A percentile compares a stretch with the other conserved stretches of the same genome.
Conservation (phyloP, 2,113 vertebrate genomes). For the Sturnus vulgaris region DNA sequence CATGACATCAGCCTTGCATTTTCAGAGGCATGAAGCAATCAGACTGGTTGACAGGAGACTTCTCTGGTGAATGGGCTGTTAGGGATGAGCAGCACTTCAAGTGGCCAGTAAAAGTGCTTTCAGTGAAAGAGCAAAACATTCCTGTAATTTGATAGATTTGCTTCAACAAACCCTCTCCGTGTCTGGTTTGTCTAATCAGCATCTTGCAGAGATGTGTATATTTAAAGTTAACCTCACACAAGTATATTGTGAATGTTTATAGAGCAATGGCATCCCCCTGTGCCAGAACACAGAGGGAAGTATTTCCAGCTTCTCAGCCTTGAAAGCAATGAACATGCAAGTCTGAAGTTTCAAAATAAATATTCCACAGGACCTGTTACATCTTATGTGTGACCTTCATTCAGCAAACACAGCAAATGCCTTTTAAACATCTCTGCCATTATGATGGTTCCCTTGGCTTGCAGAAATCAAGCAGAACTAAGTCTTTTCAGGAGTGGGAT, state of each 20-base stretch:
- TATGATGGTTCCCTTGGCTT: not conserved
- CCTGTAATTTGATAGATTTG: not conserved
- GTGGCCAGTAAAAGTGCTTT: constrained; percentile 52
- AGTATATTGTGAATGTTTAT: not conserved
- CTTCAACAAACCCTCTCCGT: not conserved
- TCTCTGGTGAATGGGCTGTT: constrained; percentile 35
- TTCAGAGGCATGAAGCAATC: not conserved
- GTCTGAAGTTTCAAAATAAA: not conserved
- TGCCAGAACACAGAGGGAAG: not conserved
- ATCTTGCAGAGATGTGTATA: not conserved
- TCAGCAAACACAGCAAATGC: not conserved
- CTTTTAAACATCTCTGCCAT: not conserved
- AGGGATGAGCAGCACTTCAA: constrained; percentile 55
- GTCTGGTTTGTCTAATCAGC: not conserved
- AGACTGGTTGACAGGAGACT: not conserved
- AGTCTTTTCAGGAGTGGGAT: not conserved
- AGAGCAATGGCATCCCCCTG: not conserved
- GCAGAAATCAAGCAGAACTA: not conserved
- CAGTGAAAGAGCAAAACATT: not conserved
- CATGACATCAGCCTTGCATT: constrained; percentile 33
- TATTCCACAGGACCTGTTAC: not conserved
- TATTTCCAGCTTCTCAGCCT: not conserved
- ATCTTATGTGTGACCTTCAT: not conserved
- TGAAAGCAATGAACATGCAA: not conserved
- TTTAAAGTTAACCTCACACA: not conserved